phyloP scores from a whole-genome alignment of 2,113 vertebrate species.

The Athene noctua region DNA sequence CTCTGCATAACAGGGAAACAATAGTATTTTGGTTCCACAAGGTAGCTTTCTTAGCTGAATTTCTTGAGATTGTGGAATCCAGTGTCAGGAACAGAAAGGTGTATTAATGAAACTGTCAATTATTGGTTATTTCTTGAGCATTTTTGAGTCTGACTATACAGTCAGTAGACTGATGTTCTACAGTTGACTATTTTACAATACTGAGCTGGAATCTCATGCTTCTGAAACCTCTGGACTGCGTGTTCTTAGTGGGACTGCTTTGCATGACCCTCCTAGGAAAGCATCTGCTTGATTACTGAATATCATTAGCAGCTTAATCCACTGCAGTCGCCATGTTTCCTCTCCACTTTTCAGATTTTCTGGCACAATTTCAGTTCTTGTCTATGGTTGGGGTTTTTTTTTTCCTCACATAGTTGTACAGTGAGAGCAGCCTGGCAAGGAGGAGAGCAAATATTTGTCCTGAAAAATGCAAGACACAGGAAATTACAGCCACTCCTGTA shows the following conservation, averaged over 20 bases:
- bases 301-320: neutral
- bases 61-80: neutral
- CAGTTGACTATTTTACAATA: neutral
- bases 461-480: conserved; percentile 36
- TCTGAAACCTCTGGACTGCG: neutral
- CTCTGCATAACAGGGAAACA: neutral
- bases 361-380: conserved; percentile 16
- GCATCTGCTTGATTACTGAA: neutral
- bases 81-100: neutral
- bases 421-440: conserved; percentile 41
- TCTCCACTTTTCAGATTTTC: neutral
- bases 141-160: neutral
- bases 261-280: neutral
- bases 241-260: neutral
- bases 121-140: neutral
- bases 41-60: neutral
- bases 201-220: neutral
- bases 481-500: conserved; percentile 21
- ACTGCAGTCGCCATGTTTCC: neutral
- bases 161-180: neutral
- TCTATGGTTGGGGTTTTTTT: conserved; percentile 30
- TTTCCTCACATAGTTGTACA: conserved; percentile 17
- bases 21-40: neutral
- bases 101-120: neutral
- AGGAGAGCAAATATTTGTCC: conserved; percentile 26